Evolutionary conservation across 2,113 vertebrate species (phyloP).

Genomic region (Hippocampus zosterae): DNA sequence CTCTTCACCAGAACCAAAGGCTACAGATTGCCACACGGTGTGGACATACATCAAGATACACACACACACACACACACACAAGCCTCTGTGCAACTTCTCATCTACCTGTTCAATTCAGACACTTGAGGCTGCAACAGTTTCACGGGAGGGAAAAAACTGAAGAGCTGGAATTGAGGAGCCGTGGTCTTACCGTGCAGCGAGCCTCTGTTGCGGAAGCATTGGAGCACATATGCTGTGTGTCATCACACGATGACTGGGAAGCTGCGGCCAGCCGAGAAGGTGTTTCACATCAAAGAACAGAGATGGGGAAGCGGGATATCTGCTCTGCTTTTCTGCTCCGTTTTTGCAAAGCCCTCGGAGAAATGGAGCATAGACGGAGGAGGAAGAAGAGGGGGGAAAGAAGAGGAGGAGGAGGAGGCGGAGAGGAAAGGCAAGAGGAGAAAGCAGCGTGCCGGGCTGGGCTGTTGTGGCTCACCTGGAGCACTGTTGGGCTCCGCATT

Average conservation of each 20-base stretch:
- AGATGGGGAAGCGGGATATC: constrained; percentile 41
- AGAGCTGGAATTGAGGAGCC: constrained; percentile 1
- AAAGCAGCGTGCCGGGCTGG: constrained; percentile 66
- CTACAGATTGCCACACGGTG: neutral
- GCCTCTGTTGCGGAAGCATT: constrained; percentile 71
- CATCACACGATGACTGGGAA: constrained; percentile 67
- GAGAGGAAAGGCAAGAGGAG: constrained; percentile 60
- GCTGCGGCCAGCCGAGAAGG: constrained; percentile 54
- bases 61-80: constrained; percentile 1
- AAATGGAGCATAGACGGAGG: constrained; percentile 52
- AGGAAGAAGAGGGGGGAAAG: constrained; percentile 22
- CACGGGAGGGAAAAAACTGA: constrained; percentile 1
- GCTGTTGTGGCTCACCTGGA: constrained; percentile 71
- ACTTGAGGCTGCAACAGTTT: constrained; percentile 20
- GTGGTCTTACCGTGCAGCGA: constrained; percentile 69
- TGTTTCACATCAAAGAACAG: constrained; percentile 62
- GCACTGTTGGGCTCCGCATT: constrained; percentile 68
- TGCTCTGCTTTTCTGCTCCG: constrained; percentile 50
- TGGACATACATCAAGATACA: neutral
- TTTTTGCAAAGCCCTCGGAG: constrained; percentile 62
- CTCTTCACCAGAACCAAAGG: constrained; percentile 28
- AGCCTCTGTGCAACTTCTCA: constrained; percentile 57
- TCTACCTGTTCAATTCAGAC: constrained; percentile 58
- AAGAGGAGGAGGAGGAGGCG: constrained; percentile 35
- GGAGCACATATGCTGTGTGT: constrained; percentile 65